These are phyloP conservation scores for Nudaria mundana DNA, from an alignment of 2,888 invertebrate species.

Conservation along the genomic window DNA sequence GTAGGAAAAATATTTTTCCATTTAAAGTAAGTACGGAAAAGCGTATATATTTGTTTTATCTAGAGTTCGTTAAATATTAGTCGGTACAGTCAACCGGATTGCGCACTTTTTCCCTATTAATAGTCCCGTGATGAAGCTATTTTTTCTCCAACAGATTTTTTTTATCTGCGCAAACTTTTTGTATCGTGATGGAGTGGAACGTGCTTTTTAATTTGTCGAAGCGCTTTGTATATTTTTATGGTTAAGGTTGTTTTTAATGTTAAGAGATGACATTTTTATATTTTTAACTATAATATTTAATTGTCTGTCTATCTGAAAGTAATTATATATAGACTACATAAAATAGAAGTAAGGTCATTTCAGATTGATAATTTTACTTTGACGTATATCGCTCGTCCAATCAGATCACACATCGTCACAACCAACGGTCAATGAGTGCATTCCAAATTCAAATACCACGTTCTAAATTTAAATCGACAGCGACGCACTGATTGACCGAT, in stretches of 20 bases:
- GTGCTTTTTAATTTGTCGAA: slow-evolving; percentile 46
- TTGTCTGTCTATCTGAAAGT: too few species aligned
- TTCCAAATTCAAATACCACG: slow-evolving; percentile 39
- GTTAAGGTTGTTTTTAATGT: slow-evolving; percentile 20
- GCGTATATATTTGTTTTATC: slow-evolving; percentile 76
- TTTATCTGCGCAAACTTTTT: slow-evolving; percentile 19
- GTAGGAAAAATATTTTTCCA: slow-evolving; percentile 76
- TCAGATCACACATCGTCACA: slow-evolving; percentile 22
- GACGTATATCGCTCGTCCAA: slow-evolving; percentile 13
- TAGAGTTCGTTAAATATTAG: slow-evolving; percentile 75
- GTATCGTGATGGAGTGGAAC: slow-evolving; percentile 52
- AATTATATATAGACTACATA: too few species aligned
- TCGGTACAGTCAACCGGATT: slow-evolving; percentile 53
- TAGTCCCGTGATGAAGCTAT: slow-evolving; percentile 56
- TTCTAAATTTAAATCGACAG: slow-evolving; percentile 36
- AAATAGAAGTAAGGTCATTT: not conserved
- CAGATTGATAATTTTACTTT: not conserved
- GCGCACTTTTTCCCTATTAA: slow-evolving; percentile 66
- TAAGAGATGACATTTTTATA: slow-evolving; percentile 20
- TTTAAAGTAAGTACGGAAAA: slow-evolving; percentile 69
- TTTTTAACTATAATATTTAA: slow-evolving; percentile 28
- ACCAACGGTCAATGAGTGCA: slow-evolving; percentile 30
- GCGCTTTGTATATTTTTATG: slow-evolving; percentile 22
- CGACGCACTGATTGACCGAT: slow-evolving; percentile 35
- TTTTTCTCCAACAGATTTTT: slow-evolving; percentile 25